A percentile compares a stretch with the other conserved stretches of the same genome.
Evolutionary conservation across 2,113 vertebrate genomes (phyloP).

Genomic region (Calyptomena viridis): DNA sequence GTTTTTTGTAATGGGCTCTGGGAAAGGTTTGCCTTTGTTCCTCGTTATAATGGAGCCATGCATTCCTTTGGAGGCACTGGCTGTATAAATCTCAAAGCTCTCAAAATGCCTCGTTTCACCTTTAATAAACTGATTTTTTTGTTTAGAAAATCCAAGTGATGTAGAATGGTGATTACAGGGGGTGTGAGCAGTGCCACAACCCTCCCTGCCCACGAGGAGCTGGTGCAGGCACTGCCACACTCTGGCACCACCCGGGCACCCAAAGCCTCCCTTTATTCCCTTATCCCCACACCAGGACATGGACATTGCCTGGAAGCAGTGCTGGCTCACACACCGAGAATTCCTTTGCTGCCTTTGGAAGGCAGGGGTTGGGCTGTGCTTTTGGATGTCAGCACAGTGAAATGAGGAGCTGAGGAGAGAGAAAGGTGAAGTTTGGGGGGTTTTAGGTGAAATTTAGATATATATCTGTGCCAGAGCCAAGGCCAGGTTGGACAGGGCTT

Average conservation of each 20-base stretch:
- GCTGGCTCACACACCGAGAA: accelerated
- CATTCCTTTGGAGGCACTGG: conserved; percentile 27
- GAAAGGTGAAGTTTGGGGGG: not conserved
- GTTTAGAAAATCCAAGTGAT: not conserved
- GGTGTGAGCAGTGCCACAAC: accelerated
- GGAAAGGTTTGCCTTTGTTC: conserved; percentile 31
- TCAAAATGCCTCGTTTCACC: conserved; percentile 18
- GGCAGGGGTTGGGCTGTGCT: not conserved
- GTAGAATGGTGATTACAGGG: not conserved
- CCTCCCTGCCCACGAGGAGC: accelerated
- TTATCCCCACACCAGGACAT: accelerated
- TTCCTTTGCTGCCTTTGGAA: not conserved
- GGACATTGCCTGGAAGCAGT: accelerated
- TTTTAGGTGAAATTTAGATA: not conserved
- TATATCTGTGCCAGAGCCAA: not conserved
- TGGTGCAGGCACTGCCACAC: not conserved
- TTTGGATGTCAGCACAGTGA: not conserved
- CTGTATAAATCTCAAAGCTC: not conserved
- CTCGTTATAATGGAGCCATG: not conserved
- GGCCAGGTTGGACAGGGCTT: accelerated
- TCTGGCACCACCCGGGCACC: not conserved
- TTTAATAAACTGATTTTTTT: not conserved
- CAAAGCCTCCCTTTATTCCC: accelerated
- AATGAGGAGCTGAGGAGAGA: not conserved
- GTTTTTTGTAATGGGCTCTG: conserved; percentile 9